Evolutionary conservation across 2,797 vertebrate species (phyloP).

Genomic region (Xenopus petersii): DNA sequence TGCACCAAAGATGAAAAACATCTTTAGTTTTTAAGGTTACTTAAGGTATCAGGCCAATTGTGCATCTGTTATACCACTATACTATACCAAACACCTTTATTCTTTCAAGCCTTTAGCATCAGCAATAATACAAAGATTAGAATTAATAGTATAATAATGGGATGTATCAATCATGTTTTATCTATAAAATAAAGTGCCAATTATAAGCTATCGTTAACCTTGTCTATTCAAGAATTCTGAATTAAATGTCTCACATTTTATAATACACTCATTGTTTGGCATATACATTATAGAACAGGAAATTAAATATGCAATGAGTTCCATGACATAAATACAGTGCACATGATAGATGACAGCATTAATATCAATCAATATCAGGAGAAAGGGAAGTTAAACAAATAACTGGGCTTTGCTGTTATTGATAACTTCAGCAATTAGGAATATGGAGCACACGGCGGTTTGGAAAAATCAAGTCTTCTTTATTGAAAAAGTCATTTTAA

Average conservation of each 20-base stretch:
- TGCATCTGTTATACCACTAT: conserved; percentile 13
- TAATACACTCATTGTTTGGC: conserved; percentile 42
- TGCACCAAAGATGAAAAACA: no score
- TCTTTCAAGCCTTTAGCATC: conserved; percentile 41
- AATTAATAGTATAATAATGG: conserved; percentile 45
- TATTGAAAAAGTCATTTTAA: no score
- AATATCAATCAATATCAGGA: conserved; percentile 22
- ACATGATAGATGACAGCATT: conserved; percentile 36
- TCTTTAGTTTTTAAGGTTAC: neutral
- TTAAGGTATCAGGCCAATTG: conserved; percentile 29
- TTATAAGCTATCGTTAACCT: conserved; percentile 43
- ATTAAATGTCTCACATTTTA: conserved; percentile 35
- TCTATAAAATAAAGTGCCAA: conserved; percentile 31
- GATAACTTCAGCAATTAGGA: no score
- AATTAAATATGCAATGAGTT: conserved; percentile 41
- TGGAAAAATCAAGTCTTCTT: no score
- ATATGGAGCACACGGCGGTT: no score
- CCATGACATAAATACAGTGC: conserved; percentile 29
- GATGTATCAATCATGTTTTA: conserved; percentile 43
- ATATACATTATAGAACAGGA: conserved; percentile 36
- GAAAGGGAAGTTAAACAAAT: conserved; percentile 9
- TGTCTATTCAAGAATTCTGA: conserved; percentile 34
- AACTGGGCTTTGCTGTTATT: neutral
- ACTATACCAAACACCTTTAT: conserved; percentile 15
- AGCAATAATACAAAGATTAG: conserved; percentile 34